phyloP scores from a whole-genome alignment of 1,140 invertebrate genomes.

The Danaus plexippus region DNA sequence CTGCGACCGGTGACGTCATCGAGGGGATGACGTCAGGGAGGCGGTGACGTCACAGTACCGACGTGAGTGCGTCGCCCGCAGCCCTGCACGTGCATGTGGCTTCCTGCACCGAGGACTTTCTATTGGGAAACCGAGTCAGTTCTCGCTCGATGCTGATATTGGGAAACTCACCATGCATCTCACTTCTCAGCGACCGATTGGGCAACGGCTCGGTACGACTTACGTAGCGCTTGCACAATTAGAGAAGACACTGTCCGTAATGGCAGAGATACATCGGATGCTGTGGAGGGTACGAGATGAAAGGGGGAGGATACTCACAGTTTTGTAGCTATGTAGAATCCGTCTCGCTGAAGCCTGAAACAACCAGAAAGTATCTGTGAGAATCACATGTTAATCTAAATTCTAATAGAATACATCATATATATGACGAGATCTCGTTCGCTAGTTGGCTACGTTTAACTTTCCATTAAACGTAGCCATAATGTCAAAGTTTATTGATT shows the following conservation, averaged over 20 bases:
- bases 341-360: conserved; percentile 30
- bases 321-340: conserved; percentile 35
- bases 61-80: conserved; percentile 60
- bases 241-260: conserved; percentile 18
- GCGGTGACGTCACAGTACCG: background rate
- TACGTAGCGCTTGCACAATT: conserved; percentile 54
- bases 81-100: conserved; percentile 55
- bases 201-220: conserved; percentile 47
- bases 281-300: conserved; percentile 12
- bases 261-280: conserved; percentile 3
- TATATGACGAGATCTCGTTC: too few relatives aligned
- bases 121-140: conserved; percentile 61
- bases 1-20: conserved; percentile 64
- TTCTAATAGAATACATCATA: too few relatives aligned
- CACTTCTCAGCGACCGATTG: conserved; percentile 44
- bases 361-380: conserved; percentile 15
- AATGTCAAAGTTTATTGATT: too few relatives aligned
- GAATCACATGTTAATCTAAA: background rate
- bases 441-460: too few relatives aligned
- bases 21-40: conserved; percentile 19
- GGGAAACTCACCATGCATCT: conserved; percentile 39
- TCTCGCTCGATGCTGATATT: conserved; percentile 42
- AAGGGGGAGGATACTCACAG: conserved; percentile 37
- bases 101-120: conserved; percentile 68
- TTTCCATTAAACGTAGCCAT: too few relatives aligned